These are phyloP conservation scores for Anableps anableps DNA, from an alignment of 2,797 vertebrate genomes.

Conservation along the genomic window DNA sequence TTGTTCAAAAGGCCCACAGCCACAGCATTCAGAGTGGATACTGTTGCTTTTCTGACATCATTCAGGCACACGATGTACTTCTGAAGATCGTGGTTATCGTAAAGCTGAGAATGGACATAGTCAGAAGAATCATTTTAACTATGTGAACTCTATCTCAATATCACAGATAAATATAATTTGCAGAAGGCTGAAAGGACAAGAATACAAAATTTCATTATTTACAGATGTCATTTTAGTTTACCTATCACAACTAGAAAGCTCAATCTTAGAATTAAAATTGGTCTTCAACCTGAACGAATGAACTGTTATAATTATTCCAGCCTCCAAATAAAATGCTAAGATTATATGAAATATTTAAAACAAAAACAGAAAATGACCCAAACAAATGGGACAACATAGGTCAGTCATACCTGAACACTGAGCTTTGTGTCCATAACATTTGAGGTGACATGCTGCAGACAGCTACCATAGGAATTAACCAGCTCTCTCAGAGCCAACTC, in stretches of 20 bases:
- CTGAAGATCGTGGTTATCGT: slow-evolving; percentile 69
- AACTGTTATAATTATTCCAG: neutral
- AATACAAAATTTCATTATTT: neutral
- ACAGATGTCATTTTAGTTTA: neutral
- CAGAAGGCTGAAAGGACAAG: neutral
- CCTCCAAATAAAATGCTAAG: too few relatives aligned
- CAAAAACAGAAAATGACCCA: neutral
- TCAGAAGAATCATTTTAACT: neutral
- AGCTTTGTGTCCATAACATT: slow-evolving; percentile 84
- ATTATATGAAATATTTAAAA: too few relatives aligned
- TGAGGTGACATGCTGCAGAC: slow-evolving; percentile 87
- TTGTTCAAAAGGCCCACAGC: slow-evolving; percentile 75
- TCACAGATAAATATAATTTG: neutral
- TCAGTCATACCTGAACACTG: slow-evolving; percentile 80
- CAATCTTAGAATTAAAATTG: neutral
- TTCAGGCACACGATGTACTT: slow-evolving; percentile 78
- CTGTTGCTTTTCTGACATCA: slow-evolving; percentile 78
- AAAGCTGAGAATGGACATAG: slow-evolving; percentile 74
- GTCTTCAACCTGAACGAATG: neutral
- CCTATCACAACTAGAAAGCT: neutral
- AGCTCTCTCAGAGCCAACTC: slow-evolving; percentile 89
- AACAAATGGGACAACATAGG: neutral
- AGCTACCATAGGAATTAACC: slow-evolving; percentile 84
- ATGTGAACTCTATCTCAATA: neutral
- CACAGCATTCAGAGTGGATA: slow-evolving; percentile 74